These are phyloP conservation scores for Aradus depressus DNA, from an alignment of 2,888 invertebrate genomes.

Conservation along the genomic window DNA sequence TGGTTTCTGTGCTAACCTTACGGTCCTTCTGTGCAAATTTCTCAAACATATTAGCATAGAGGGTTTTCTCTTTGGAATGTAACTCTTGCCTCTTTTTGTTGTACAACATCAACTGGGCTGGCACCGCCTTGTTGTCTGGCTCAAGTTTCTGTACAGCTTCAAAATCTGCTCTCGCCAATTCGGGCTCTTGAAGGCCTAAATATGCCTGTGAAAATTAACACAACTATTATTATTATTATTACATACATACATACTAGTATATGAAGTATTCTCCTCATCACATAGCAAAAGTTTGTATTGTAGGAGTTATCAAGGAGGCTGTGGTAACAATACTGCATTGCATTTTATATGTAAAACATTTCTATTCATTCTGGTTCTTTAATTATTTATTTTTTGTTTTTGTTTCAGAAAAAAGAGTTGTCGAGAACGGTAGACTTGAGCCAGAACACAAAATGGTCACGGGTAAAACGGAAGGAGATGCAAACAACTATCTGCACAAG, in stretches of 20 bases:
- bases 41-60: conserved; percentile 92
- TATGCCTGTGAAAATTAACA: conserved; percentile 49
- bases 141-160: conserved; percentile 62
- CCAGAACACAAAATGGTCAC: conserved; percentile 13
- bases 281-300: no score
- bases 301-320: no score
- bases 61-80: conserved; percentile 66
- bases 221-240: no score
- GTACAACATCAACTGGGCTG: conserved; percentile 61
- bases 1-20: conserved; percentile 27
- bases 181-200: conserved; percentile 61
- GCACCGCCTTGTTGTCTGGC: conserved; percentile 80
- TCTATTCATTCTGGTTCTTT: no score
- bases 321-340: no score
- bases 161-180: conserved; percentile 67
- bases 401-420: conserved; percentile 16
- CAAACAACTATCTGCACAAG: conserved; percentile 71
- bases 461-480: conserved; percentile 18
- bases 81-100: conserved; percentile 62
- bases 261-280: no score
- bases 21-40: conserved; percentile 73
- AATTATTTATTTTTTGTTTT: conserved; percentile 1
- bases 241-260: no score
- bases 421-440: conserved; percentile 16
- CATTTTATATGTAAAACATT: no score